Conservation (phyloP, 2,113 vertebrate genomes). For the Maylandia zebra region DNA sequence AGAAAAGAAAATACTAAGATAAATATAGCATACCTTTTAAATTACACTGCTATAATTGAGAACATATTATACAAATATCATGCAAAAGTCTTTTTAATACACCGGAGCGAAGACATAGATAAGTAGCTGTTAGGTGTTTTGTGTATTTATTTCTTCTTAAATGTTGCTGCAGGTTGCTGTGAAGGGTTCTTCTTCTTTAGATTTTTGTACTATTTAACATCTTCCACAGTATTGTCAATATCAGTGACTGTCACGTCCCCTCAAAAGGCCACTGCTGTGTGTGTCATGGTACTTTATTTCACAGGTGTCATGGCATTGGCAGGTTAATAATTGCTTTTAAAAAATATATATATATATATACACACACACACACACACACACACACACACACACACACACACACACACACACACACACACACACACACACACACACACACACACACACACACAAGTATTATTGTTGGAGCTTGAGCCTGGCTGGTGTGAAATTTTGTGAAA, state of each 20-base stretch:
- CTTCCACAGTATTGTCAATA: background rate
- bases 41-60: background rate
- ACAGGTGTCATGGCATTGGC: background rate
- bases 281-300: background rate
- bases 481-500: background rate
- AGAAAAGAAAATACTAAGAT: background rate
- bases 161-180: background rate
- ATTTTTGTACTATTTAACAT: background rate
- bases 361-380: too few relatives aligned
- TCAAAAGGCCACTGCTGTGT: background rate
- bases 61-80: too few relatives aligned
- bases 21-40: background rate
- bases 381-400: rapidly evolving
- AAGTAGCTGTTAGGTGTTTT: background rate
- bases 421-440: rapidly evolving
- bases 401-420: rapidly evolving
- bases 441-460: rapidly evolving
- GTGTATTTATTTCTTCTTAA: background rate
- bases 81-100: background rate
- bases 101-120: background rate
- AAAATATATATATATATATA: background rate
- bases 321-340: background rate
- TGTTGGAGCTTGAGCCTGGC: background rate
- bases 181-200: background rate
- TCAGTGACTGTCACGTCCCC: background rate